Percentiles rank a stretch among this genome's conserved stretches.
Evolutionary conservation across 2,113 vertebrate species (phyloP).

Genomic region (Chaetorhynchus papuensis): DNA sequence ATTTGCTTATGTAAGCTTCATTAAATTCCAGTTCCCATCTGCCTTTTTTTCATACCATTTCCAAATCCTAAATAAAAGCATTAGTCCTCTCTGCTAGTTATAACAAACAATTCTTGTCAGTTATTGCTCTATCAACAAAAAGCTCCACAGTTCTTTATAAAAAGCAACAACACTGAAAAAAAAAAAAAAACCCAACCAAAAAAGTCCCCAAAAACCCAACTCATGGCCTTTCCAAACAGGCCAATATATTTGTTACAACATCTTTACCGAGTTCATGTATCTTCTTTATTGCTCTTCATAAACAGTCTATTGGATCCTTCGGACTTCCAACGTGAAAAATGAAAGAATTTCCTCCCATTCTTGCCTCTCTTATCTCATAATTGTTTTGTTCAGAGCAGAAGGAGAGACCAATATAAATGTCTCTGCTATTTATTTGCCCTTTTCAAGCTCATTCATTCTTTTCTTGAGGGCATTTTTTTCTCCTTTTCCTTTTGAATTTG

Average conservation of each 20-base stretch:
- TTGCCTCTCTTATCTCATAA: conserved; percentile 79
- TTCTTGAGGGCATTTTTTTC: conserved; percentile 64
- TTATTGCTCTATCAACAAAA: conserved; percentile 14
- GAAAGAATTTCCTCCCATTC: conserved; percentile 75
- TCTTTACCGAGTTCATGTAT: conserved; percentile 74
- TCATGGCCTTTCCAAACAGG: conserved; percentile 59
- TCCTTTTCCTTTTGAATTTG: conserved; percentile 58
- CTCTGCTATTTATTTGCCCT: conserved; percentile 73
- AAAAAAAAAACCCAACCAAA: background rate
- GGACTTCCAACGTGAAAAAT: conserved; percentile 73
- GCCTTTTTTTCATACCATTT: conserved; percentile 55
- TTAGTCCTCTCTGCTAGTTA: conserved; percentile 50
- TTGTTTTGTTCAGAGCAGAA: conserved; percentile 79
- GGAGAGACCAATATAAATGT: conserved; percentile 73
- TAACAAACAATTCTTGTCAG: conserved; percentile 30
- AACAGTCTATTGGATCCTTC: conserved; percentile 75
- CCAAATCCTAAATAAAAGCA: conserved; percentile 68
- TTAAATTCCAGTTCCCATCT: conserved; percentile 64
- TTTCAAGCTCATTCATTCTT: conserved; percentile 72
- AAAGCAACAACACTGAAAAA: background rate
- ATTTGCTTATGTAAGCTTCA: conserved; percentile 64
- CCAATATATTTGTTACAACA: conserved; percentile 71
- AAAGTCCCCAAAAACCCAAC: background rate
- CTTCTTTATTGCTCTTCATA: conserved; percentile 82
- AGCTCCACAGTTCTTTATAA: conserved; percentile 31